Percentiles rank a stretch among this genome's conserved stretches.
phyloP scores from a whole-genome alignment of 2,888 invertebrate genomes.

The Rugalucina vietnamica region DNA sequence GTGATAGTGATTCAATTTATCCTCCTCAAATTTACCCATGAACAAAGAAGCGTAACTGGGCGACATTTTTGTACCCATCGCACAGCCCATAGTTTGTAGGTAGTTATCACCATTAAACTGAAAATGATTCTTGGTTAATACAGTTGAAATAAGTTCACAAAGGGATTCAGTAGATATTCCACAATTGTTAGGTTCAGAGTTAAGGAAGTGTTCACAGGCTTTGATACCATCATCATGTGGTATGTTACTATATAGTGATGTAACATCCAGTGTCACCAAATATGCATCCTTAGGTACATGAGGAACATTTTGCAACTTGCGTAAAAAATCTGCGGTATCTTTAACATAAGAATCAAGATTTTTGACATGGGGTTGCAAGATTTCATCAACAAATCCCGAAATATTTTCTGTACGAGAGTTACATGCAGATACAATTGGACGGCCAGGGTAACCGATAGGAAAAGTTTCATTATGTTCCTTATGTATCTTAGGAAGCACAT shows the following conservation, averaged over 20 bases:
- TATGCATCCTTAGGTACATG: not conserved
- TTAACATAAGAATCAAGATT: slow-evolving; percentile 16
- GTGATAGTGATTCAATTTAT: not conserved
- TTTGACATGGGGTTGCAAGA: not conserved
- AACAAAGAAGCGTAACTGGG: not conserved
- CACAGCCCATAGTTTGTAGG: not conserved
- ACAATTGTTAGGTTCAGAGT: not conserved
- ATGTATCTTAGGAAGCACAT: not conserved
- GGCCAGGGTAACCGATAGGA: not conserved
- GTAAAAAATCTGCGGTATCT: slow-evolving; percentile 13
- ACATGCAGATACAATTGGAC: not conserved
- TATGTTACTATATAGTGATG: slow-evolving; percentile 16
- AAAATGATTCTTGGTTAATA: not conserved
- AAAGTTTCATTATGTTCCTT: not conserved
- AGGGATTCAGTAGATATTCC: not conserved
- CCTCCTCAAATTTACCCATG: not conserved
- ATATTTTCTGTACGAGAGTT: not conserved
- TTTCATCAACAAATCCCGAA: not conserved
- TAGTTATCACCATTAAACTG: not conserved
- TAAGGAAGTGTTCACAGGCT: slow-evolving; percentile 9
- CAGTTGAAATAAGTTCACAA: not conserved
- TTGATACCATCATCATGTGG: slow-evolving; percentile 22
- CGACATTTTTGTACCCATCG: not conserved
- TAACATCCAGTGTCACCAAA: slow-evolving; percentile 2
- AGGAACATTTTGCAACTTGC: not conserved